Base-by-base conservation (phyloP, 2,797 vertebrate genomes). In the Siniperca undulata region DNA sequence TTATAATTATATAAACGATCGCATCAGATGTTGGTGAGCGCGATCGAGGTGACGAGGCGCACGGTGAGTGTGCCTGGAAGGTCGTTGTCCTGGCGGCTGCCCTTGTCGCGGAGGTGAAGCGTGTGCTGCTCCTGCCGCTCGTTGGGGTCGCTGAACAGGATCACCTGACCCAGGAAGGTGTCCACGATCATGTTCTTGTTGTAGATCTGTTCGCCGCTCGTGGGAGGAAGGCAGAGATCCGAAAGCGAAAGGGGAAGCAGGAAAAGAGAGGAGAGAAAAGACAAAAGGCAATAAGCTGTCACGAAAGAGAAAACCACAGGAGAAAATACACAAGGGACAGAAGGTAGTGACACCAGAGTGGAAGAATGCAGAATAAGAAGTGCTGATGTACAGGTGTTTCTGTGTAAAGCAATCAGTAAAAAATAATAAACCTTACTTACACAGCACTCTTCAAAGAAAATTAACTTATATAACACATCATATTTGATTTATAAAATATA, bases 151-250 rank as follows among this genome's bases (percentile, higher is more conserved):
- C 96, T 97, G 2, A 94, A 95, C 77, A 99, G 94, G 22, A 88
- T 90, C 90, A 98, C 98, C 87, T 99, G 97, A 92, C 98, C 98
- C 95, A 99, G 91, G 94, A 99, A 99, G 91, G 98, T 96, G 8
- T 99, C 98, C 19, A 97, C 96, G 52, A 99, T 96, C 88, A 98
- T 95, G 83, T 97, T 98, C 92, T 98, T 97, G 93, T 98, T 98
- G 97, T 98, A 99, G 92, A 99, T 95, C 98, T 99, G 93, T 59
- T 44, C 20, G 67, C 74, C 84, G 77, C 74, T 76, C 74, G 38
- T 4, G 46, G 70, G 64, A 67, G 68, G 65, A 76, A 80, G 83
- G 74, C 20, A 13, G 67, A 50, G 34, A 22, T 44, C 24, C 72
- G 10, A 36, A 3, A 48, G 65, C 0, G 13, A 22, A 52, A 40